Base-by-base conservation (phyloP, 1,140 invertebrate genomes). In the Andricus grossulariae region DNA sequence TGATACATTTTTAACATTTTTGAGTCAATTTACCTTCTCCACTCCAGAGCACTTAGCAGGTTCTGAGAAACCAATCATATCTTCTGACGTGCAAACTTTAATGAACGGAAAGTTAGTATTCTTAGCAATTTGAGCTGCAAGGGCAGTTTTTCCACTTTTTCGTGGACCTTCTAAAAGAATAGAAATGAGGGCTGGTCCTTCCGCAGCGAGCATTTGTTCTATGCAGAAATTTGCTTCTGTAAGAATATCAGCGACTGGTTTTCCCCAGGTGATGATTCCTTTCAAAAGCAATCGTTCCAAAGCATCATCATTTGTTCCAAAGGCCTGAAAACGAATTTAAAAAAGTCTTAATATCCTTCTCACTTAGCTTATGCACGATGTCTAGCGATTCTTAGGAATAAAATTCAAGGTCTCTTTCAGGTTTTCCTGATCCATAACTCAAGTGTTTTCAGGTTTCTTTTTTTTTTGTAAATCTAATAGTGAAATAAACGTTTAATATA, bases 31-130 rank as follows among this genome's bases (percentile, higher is more conserved):
- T 90, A 97, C 96, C 93, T 99, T 99, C 86, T 97, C 94, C 72
- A 99, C 98, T 70, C 95, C 94, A 78, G 98, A 92, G 92, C 98
- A 99, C 92, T 99, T 99, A 16, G 98, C 97, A n/a, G 96, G 94
- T 92, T 99, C 99, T 3, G 97, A 97, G 87, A 94, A 99, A 21
- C 98, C 99, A 85, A 99, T 96, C 98, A 99, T 99, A 86, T 99
- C 98, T 86, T 99, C 97, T 0, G 98, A 98, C 50, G 97, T 97
- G 90, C 98, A 99, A 13, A 99, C 95, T 93, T 99, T 99, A 71
- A 99, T 94, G 91, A 99, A 99, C 6, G 99, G 99, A 91, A 99
- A 99, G 89, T 99, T 97, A 0, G 98, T 99, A 88, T 96, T 95
- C 88, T 98, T 98, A 7, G 98, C 97, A 77, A 99, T 94, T 88